A percentile compares a stretch with the other conserved stretches of the same genome.
phyloP scores from a whole-genome alignment of 2,888 invertebrate genomes.

The Meta bourneti region DNA sequence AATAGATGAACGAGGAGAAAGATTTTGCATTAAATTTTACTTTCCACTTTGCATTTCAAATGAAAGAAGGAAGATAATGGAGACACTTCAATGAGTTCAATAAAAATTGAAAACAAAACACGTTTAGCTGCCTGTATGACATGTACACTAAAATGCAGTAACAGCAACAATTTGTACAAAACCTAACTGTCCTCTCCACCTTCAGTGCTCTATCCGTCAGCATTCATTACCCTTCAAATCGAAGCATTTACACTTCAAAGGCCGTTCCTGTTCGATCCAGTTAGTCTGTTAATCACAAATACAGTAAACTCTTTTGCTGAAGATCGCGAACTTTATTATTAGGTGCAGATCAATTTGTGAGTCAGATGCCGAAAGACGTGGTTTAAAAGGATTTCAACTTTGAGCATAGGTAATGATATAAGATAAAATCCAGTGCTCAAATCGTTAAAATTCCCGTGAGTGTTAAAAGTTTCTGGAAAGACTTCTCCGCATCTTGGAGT shows the following conservation, averaged over 20 bases:
- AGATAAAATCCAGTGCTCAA: background rate
- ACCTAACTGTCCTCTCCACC: background rate
- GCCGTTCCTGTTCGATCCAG: background rate
- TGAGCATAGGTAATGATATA: slow-evolving; percentile 2
- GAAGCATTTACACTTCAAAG: slow-evolving; percentile 29
- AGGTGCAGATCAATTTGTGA: slow-evolving; percentile 9
- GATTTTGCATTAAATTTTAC: no score
- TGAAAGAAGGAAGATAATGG: no score
- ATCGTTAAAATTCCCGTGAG: background rate
- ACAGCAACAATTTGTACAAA: background rate
- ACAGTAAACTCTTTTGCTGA: background rate
- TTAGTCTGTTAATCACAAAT: background rate
- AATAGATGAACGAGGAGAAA: no score
- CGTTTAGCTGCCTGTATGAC: no score
- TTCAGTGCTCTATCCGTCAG: no score
- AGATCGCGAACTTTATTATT: background rate
- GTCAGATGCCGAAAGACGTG: background rate
- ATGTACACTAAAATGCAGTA: background rate
- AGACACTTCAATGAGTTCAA: no score
- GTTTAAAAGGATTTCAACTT: slow-evolving; percentile 33
- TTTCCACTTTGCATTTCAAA: no score
- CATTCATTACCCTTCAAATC: background rate
- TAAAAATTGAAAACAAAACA: no score
- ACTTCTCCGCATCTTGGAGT: background rate
- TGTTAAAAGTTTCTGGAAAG: background rate